Base-by-base conservation (phyloP, 2,888 invertebrate species). In the Agelastica alni region DNA sequence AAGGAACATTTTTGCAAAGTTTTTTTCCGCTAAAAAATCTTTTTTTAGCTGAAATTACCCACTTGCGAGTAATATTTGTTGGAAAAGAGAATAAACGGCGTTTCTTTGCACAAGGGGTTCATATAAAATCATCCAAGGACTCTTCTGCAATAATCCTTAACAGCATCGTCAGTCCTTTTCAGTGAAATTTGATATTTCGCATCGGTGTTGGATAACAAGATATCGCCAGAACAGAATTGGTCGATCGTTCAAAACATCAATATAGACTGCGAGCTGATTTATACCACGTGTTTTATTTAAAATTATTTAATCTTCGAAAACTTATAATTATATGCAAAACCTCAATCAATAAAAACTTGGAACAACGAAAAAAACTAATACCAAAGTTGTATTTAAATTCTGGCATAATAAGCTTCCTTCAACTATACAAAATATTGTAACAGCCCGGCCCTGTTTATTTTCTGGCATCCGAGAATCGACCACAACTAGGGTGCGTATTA, bases 171-270 rank as follows among this genome's bases (percentile, higher is more conserved):
- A 16, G 14, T 37, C 17, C 37, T 16, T n/a, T 37, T 37, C 16
- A 37, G 17, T 17, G 37, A 37, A 7, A 37, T 37, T 37, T 37
- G 37, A 37, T 37, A 14, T 18, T 17, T 37, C 9, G 37, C 37
- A 37, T 6, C 17, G 37, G 37, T 6, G 17, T 17, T 37, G 37
- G 37, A 37, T 37, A 37, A 17, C 37, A 37, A 37, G 37, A 37
- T 17, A 4, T 34, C 34, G 9, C 6, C n/a, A 37, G 17, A 9
- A 37, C 18, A 37, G 9, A 37, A 37, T 10, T 37, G 17, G 7
- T 17, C n/a, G 18, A 37, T 37, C 7, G 2, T 9, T 17, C n/a
- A 18, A 37, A 37, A 17, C 17, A 17, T n/a, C 18, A 9, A 37
- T 32, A 16, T 37, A 10, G 7, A 17, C 14, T n/a, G 16, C n/a